These are phyloP conservation scores for Dendrocopos noguchii DNA, from an alignment of 2,113 vertebrate species.

Conservation along the genomic window DNA sequence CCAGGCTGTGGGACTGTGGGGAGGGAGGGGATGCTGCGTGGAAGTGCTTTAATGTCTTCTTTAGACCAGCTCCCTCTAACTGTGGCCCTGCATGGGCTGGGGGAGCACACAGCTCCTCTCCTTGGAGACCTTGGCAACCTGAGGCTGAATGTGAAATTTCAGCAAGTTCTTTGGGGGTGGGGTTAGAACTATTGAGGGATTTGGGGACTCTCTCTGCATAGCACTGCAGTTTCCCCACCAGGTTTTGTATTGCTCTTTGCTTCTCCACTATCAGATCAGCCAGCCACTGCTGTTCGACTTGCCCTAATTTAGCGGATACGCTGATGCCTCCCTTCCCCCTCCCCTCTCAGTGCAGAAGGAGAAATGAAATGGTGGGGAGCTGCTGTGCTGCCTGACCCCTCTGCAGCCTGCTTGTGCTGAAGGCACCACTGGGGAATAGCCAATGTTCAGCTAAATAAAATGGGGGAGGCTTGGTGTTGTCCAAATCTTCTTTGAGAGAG, in stretches of 20 bases:
- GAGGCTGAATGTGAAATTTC: neutral
- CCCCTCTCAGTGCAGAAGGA: neutral
- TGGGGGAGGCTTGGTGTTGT: neutral
- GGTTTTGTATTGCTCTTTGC: neutral
- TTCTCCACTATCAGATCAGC: neutral
- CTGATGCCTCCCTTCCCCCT: constrained; percentile 12
- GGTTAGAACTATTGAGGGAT: neutral
- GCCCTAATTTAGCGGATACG: constrained; percentile 31
- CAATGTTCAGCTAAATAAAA: neutral
- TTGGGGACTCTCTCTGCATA: neutral
- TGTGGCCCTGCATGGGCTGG: neutral
- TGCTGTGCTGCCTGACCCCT: neutral
- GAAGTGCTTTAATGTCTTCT: neutral
- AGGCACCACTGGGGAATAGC: neutral
- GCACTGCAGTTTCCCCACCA: neutral
- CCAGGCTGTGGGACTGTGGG: neutral
- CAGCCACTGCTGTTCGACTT: neutral
- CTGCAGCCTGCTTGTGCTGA: neutral
- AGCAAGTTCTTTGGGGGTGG: neutral
- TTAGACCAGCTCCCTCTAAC: neutral
- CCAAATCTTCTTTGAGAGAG: neutral
- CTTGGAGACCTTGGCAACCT: neutral
- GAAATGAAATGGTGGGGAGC: neutral
- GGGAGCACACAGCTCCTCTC: neutral
- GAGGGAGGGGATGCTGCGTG: neutral